Base-by-base conservation (phyloP, 2,113 vertebrate genomes). In the Neofelis nebulosa region DNA sequence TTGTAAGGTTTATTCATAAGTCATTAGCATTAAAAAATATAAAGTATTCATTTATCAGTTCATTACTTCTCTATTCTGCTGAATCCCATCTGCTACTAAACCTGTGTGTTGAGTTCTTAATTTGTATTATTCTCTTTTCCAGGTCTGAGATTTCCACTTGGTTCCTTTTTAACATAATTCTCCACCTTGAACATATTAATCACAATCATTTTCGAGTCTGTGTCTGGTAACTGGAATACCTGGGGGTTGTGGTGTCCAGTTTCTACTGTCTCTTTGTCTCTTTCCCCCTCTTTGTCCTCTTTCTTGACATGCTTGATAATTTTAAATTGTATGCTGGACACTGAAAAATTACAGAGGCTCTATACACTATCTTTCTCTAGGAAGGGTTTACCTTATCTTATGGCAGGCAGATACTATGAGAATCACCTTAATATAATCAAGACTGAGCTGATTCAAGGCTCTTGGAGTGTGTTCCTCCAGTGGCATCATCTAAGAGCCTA, bases 41-140 rank as follows among this genome's bases (percentile, higher is more conserved):
- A 15, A 95, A 48, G 23, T 57, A 88, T 63, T 80, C 33, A 87
- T 52, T 78, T 86, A 33, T 3, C 33, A 65, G 45, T 74, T 79
- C n/a, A 71, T 36, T 78, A 48, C 48, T 78, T 41, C 27, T 91
- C 65, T 52, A 63, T 50, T 45, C 19, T 41, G 21, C 41, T 29
- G 41, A 92, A 19, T 81, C 9, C 21, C 71, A 71, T 95, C 89
- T 84, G 69, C 31, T 83, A 78, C 27, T 52, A 78, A 96, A 50
- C 8, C 27, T 27, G 57, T 48, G 33, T 45, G 55, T 2, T 41
- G 38, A 89, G 33, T 69, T 92, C 38, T 88, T 41, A 66, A 68
- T 76, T 84, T 89, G 86, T 82, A 71, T 52, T 36, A 45, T 27
- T 85, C 31, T 82, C 65, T 31, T 94, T 94, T 94, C 81, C 36